Conservation (phyloP, 2,888 invertebrate genomes). For the Lampropteryx suffumata region DNA sequence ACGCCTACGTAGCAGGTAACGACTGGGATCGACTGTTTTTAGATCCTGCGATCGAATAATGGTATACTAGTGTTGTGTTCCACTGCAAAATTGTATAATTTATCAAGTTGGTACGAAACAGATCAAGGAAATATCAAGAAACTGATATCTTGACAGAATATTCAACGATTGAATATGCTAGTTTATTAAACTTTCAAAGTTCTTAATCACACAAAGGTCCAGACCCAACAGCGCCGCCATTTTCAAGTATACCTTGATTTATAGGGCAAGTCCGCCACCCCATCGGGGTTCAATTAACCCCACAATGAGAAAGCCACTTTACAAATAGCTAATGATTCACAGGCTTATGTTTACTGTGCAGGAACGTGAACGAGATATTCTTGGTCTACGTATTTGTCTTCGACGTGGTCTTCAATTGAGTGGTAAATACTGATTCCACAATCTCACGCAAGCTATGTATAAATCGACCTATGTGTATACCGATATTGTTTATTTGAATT, state of each 20-base stretch:
- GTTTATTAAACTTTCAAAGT: constrained; percentile 14
- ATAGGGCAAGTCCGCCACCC: constrained; percentile 21
- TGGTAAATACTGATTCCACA: too few species aligned
- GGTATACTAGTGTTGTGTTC: too few species aligned
- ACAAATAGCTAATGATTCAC: constrained; percentile 32
- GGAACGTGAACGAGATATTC: constrained; percentile 2
- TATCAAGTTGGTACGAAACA: too few species aligned
- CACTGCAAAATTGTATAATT: too few species aligned
- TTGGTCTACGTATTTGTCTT: neutral
- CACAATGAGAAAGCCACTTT: constrained; percentile 24
- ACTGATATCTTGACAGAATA: neutral
- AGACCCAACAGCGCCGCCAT: constrained; percentile 17
- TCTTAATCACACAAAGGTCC: constrained; percentile 6
- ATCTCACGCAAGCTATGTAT: too few species aligned
- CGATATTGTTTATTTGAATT: too few species aligned
- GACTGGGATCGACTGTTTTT: too few species aligned
- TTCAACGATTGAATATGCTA: neutral
- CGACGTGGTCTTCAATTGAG: too few species aligned
- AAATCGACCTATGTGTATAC: too few species aligned
- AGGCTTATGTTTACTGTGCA: neutral
- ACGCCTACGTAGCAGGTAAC: too few species aligned
- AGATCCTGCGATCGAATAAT: too few species aligned
- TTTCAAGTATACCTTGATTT: constrained; percentile 31
- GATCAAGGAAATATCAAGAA: too few species aligned
- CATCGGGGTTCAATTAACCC: constrained; percentile 26